Evolutionary conservation across 2,888 invertebrate genomes (phyloP).

Genomic region (Apotomis betuletana): DNA sequence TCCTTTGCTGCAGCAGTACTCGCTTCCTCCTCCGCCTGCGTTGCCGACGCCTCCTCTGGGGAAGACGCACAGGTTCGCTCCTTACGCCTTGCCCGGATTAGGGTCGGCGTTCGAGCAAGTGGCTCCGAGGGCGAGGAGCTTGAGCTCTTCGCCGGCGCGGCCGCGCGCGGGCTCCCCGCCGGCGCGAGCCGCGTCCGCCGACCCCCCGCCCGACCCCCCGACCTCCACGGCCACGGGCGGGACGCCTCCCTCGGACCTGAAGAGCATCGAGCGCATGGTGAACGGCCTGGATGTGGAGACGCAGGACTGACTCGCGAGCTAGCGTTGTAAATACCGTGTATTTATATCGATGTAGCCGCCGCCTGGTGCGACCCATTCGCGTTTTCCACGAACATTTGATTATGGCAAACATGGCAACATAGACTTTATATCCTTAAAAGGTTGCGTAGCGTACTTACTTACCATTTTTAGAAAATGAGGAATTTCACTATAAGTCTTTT

Average conservation of each 20-base stretch:
- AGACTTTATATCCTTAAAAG: not conserved
- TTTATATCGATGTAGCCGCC: constrained; percentile 64
- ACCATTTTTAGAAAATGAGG: not conserved
- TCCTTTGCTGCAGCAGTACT: constrained; percentile 94
- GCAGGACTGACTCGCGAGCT: constrained; percentile 75
- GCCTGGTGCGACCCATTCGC: constrained; percentile 14
- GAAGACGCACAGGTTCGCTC: constrained; percentile 90
- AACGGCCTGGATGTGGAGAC: constrained; percentile 96
- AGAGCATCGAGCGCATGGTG: constrained; percentile 98
- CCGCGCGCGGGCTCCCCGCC: constrained; percentile 70
- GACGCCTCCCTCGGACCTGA: constrained; percentile 90
- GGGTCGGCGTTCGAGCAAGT: constrained; percentile 96
- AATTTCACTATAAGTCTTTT: not conserved
- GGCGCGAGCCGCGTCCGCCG: constrained; percentile 79
- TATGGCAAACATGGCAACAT: not conserved
- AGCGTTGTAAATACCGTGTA: constrained; percentile 78
- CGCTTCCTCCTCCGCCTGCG: constrained; percentile 87
- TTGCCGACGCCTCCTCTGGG: constrained; percentile 86
- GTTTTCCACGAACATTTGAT: constrained; percentile 5
- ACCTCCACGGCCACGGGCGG: constrained; percentile 81
- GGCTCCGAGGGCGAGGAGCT: constrained; percentile 88
- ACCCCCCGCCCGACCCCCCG: constrained; percentile 81
- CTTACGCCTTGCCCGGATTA: constrained; percentile 91
- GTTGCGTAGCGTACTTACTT: not conserved
- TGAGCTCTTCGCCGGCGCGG: constrained; percentile 84